A percentile compares a stretch with the other conserved stretches of the same genome.
phyloP scores from a whole-genome alignment of 2,888 invertebrate species.

The Stenodera caucasica region DNA sequence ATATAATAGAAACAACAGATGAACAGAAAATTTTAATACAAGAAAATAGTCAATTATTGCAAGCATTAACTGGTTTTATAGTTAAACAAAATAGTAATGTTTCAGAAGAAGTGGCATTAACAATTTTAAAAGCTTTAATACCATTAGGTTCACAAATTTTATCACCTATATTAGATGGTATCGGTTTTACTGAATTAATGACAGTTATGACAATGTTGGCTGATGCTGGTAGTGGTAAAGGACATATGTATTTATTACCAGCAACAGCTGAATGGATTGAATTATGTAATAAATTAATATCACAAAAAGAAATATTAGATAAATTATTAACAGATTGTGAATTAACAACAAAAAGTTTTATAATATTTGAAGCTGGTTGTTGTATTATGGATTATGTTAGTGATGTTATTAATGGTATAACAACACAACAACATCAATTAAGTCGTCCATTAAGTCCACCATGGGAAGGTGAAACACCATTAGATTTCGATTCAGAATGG shows the following conservation, averaged over 20 bases:
- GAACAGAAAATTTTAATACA: slow-evolving; percentile 59
- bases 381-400: slow-evolving; percentile 83
- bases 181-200: slow-evolving; percentile 79
- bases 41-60: slow-evolving; percentile 71
- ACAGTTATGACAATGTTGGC: slow-evolving; percentile 81
- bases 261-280: slow-evolving; percentile 82
- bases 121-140: slow-evolving; percentile 71
- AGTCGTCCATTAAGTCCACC: slow-evolving; percentile 67
- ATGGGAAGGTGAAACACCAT: slow-evolving; percentile 77
- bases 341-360: slow-evolving; percentile 53
- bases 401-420: slow-evolving; percentile 68
- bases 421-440: slow-evolving; percentile 39
- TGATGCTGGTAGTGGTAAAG: slow-evolving; percentile 79
- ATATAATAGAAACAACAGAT: slow-evolving; percentile 21
- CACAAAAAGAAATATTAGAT: slow-evolving; percentile 61
- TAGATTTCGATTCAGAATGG: slow-evolving; percentile 80
- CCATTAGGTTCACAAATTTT: slow-evolving; percentile 71
- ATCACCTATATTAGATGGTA: slow-evolving; percentile 65
- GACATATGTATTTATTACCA: slow-evolving; percentile 79
- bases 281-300: slow-evolving; percentile 65
- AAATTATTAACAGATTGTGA: slow-evolving; percentile 59
- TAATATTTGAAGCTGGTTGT: slow-evolving; percentile 75
- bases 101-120: slow-evolving; percentile 64
- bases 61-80: slow-evolving; percentile 71
- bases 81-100: slow-evolving; percentile 68